Base-by-base conservation (phyloP, 2,113 vertebrate species). In the Solenodon paradoxus region DNA sequence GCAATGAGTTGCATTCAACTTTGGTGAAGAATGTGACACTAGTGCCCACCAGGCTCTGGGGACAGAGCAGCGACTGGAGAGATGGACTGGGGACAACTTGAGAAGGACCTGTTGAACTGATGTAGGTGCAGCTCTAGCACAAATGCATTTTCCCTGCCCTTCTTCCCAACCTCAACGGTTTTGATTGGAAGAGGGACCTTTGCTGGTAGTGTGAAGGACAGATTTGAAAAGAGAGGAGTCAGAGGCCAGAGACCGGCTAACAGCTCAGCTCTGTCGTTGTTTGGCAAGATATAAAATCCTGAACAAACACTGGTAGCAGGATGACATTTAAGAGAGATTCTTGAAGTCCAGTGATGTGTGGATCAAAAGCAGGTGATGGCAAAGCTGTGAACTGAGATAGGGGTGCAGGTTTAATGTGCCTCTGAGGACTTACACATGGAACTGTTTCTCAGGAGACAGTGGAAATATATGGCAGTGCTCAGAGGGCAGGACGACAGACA, bases 11-110 rank as follows among this genome's bases (percentile, higher is more conserved):
- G 2, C 53, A 64, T 24, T 66, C 42, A 47, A 7, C 68, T 2
- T 3, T 22, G 6, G n/a, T 5, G 66, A 19, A 32, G 38, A 24
- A 19, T 4, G 7, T 16, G 28, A 35, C 0, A 0, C 30, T 22
- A 24, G 30, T 2, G 53, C 3, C 6, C 2, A 0, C 83, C 3
- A 7, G 2, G 53, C 45, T 85, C 49, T 49, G 32, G 40, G 74
- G 72, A 5, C 28, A 6, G 47, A 57, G 78, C 51, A 61, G 24
- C 26, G 20, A 19, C 57, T 38, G 42, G 88, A 66, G 51, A 81
- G 22, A n/a, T 11, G 64, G 10, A 3, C 9, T 63, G 51, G 17
- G 42, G 55, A 51, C 19, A 5, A 53, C 24, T 26, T 69, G 66
- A 85, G 53, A 59, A 90, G 40, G 28, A 32, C 28, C 16, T 30